phyloP scores from a whole-genome alignment of 2,113 vertebrate genomes.

The Sphaerodactylus townsendi region DNA sequence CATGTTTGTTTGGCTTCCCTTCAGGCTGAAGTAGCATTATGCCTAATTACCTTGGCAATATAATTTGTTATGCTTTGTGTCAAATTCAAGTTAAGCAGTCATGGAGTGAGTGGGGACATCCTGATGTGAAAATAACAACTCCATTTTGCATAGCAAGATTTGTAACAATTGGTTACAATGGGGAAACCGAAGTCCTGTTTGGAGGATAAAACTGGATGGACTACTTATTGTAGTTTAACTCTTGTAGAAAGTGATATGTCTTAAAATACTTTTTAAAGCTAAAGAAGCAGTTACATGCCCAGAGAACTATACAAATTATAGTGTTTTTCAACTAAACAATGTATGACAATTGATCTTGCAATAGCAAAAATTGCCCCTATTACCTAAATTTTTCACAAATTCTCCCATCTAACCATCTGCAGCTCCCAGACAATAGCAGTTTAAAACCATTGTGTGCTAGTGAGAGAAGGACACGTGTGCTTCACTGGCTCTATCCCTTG shows the following conservation, averaged over 20 bases:
- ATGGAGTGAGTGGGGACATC: not conserved
- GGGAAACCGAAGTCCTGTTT: not conserved
- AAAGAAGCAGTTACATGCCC: not conserved
- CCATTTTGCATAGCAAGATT: not conserved
- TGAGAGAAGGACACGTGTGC: too few species aligned
- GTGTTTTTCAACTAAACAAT: not conserved
- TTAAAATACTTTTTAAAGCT: not conserved
- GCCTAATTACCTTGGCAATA: not conserved
- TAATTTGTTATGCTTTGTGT: not conserved
- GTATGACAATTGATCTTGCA: not conserved
- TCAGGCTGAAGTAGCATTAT: not conserved
- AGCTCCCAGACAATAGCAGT: not conserved
- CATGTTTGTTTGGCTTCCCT: conserved; percentile 23
- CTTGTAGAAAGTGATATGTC: not conserved
- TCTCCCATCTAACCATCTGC: not conserved
- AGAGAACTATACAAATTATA: not conserved
- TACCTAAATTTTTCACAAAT: too few species aligned
- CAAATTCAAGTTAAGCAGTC: not conserved
- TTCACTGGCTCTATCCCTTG: not conserved
- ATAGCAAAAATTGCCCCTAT: not conserved
- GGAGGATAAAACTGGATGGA: not conserved
- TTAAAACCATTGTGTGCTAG: not conserved
- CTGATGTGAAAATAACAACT: not conserved
- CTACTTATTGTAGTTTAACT: not conserved
- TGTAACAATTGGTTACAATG: not conserved